Evolutionary conservation across 2,797 vertebrate species (phyloP), one percentile per base, ranked within the genome.

Genomic region (Rhyacichthys aspro): DNA sequence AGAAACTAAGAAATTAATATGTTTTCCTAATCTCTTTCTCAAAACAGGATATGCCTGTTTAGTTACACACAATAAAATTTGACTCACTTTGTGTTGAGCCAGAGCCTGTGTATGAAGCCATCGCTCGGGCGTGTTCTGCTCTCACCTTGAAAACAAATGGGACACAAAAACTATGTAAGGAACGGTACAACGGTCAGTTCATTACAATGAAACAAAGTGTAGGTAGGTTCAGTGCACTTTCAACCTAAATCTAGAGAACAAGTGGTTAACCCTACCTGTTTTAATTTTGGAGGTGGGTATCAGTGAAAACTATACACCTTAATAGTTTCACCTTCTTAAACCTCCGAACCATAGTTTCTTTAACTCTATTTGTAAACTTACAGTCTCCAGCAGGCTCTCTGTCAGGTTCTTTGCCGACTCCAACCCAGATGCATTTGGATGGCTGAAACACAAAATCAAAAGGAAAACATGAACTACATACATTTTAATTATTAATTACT

Each of bases 381-480:
- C 93, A 43, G 93, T 94, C 76, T 93, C 90, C 53, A 94, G 74
- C 39, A 94, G 89, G 70, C 88, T 92, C 66, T 94, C 93, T 0
- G 92, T 92, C 34, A 94, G 90, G 63, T 90, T 91, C 87, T 93
- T 93, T 2, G 93, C 93, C 0, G 88, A 69, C 59, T 93, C 92
- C 85, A 94, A 66, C 68, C 93, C 93, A 57, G 82, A 53, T 63
- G 91, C 55, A 52, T 92, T 93, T 11, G 93, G 92, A 73, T 94
- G 93, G 72, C 93, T 94, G 76, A 12, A 70, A 87, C 38, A 76
- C 42, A 82, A 56, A 49, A 43, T 7, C 12, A 23, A 44, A 50
- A 55, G 11, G 9, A 19, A 1, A 16, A 55, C 5, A 10, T 34
- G 43, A 54, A 67, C 57, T 5, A 52, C 12, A 47, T 36, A 57